Conservation (phyloP, 2,797 vertebrate genomes). For the Fundulus diaphanus region DNA sequence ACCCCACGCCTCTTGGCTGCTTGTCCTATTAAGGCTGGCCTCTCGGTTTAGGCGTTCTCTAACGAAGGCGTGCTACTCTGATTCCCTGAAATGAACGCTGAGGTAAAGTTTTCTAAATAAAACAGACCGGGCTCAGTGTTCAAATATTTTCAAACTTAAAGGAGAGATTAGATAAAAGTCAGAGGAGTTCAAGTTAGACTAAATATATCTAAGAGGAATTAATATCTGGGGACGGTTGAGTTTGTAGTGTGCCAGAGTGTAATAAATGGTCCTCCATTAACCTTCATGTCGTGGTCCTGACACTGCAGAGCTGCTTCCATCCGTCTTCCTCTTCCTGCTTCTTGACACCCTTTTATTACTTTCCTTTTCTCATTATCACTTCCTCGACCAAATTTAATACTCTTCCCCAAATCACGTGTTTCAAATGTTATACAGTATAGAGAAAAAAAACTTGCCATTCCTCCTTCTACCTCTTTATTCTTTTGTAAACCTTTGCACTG, state of each 20-base stretch:
- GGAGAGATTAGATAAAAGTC: background rate
- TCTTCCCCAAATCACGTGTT: background rate
- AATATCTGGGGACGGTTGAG: background rate
- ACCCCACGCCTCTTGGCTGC: too few species aligned
- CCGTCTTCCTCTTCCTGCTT: slow-evolving; percentile 48
- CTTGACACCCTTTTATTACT: slow-evolving; percentile 51
- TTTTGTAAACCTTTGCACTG: slow-evolving; percentile 30
- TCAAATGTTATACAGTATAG: background rate
- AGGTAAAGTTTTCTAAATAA: background rate
- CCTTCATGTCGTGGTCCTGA: slow-evolving; percentile 59
- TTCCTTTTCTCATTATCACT: slow-evolving; percentile 19
- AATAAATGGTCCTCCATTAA: slow-evolving; percentile 74
- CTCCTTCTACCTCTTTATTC: background rate
- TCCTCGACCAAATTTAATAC: background rate
- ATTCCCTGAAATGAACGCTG: background rate
- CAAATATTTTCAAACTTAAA: background rate
- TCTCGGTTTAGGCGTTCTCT: too few species aligned
- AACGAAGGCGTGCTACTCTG: too few species aligned
- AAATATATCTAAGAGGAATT: slow-evolving; percentile 5
- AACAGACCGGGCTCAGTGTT: background rate
- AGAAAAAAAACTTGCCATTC: background rate
- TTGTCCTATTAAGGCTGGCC: too few species aligned
- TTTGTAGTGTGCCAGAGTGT: slow-evolving; percentile 23
- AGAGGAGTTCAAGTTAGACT: background rate
- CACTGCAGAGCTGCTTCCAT: slow-evolving; percentile 53